A percentile compares a stretch with the other conserved stretches of the same genome.
These are phyloP conservation scores for Trypoxylus dichotomus DNA, from an alignment of 1,140 invertebrate species.

Conservation along the genomic window DNA sequence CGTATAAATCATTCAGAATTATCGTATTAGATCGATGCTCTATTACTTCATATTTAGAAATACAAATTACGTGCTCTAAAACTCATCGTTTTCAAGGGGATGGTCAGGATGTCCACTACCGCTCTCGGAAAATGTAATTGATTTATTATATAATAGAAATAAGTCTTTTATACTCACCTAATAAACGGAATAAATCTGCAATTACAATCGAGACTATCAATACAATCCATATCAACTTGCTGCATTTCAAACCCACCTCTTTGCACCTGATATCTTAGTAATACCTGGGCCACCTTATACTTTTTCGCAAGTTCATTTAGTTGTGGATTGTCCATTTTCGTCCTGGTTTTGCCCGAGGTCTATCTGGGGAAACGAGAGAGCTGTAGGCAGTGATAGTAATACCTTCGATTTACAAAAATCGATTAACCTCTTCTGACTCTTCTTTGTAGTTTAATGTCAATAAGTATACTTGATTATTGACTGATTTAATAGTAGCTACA, in stretches of 20 bases:
- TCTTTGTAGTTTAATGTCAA: conserved; percentile 60
- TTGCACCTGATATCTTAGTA: not conserved
- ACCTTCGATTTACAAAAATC: conserved; percentile 68
- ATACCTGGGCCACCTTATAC: conserved; percentile 46
- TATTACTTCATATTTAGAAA: no score
- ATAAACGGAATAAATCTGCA: not conserved
- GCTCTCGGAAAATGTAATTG: not conserved
- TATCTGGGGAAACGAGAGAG: conserved; percentile 76
- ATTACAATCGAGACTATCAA: conserved; percentile 22
- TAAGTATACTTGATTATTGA: conserved; percentile 67
- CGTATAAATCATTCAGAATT: no score
- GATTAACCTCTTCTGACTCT: conserved; percentile 77
- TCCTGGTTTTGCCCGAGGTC: conserved; percentile 52
- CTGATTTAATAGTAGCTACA: conserved; percentile 71
- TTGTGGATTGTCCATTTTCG: conserved; percentile 66
- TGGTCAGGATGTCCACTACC: conserved; percentile 24
- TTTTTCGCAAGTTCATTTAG: conserved; percentile 59
- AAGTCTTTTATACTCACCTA: conserved; percentile 7
- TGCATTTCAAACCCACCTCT: not conserved
- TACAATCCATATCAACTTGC: conserved; percentile 1
- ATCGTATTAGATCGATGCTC: no score
- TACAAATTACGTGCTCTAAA: no score
- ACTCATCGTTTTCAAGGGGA: conserved; percentile 34
- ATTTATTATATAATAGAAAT: not conserved
- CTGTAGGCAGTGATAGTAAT: conserved; percentile 80